Conservation (phyloP, 2,797 vertebrate genomes). For the Ceryle rudis region DNA sequence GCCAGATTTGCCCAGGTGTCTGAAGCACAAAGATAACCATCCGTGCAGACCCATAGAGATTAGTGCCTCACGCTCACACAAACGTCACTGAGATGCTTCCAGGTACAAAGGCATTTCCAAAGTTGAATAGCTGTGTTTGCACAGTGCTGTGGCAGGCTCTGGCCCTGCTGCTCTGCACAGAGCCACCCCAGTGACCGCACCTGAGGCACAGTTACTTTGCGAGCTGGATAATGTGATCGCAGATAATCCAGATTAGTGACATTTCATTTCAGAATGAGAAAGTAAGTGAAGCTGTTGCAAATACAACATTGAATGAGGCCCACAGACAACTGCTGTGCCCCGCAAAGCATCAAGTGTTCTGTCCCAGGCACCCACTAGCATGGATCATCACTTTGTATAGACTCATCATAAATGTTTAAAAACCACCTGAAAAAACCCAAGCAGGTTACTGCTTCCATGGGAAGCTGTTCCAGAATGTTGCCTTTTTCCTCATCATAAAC, state of each 20-base stretch:
- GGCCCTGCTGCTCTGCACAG: neutral
- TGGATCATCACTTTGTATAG: neutral
- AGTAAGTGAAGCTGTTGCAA: neutral
- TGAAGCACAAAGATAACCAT: neutral
- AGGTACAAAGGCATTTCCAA: neutral
- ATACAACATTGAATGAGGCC: neutral
- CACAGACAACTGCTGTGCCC: neutral
- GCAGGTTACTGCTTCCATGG: neutral
- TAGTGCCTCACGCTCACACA: neutral
- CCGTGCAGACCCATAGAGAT: neutral
- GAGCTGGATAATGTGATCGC: neutral
- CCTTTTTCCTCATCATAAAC: neutral
- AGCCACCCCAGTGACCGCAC: neutral
- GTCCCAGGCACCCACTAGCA: neutral
- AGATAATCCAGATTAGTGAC: neutral
- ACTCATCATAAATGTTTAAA: neutral
- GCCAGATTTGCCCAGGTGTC: neutral
- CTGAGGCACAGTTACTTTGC: neutral
- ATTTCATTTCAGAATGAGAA: neutral
- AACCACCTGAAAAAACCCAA: neutral
- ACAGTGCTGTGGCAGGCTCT: neutral
- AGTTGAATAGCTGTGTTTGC: rapidly evolving
- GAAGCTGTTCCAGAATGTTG: neutral
- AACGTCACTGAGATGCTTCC: neutral
- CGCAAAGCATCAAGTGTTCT: neutral